Evolutionary conservation across 2,113 vertebrate genomes (phyloP).

Genomic region (Pitta sordida): DNA sequence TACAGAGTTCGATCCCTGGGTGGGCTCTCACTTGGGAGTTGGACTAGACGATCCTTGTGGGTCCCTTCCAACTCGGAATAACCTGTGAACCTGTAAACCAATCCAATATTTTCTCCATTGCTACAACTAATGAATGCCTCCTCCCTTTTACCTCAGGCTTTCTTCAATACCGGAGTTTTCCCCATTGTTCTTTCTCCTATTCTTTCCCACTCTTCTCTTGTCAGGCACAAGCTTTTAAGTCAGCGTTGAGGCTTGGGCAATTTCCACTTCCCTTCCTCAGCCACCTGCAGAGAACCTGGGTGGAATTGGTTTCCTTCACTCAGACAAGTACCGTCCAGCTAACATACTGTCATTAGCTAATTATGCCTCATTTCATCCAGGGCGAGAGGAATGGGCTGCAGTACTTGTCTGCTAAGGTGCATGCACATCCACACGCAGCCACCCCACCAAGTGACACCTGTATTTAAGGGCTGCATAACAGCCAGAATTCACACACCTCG

Average conservation of each 20-base stretch:
- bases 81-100: no score
- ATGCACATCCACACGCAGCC: neutral
- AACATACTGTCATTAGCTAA: neutral
- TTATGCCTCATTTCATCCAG: neutral
- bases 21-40: no score
- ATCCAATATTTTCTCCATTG: neutral
- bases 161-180: neutral
- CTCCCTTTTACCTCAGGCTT: neutral
- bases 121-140: neutral
- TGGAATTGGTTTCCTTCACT: neutral
- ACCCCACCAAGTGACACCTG: neutral
- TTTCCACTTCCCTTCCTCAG: constrained; percentile 22
- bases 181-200: neutral
- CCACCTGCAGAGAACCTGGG: neutral
- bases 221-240: neutral
- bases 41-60: no score
- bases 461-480: neutral
- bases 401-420: neutral
- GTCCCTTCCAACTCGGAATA: no score
- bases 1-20: no score
- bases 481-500: neutral
- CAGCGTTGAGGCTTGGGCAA: neutral
- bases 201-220: constrained; percentile 14
- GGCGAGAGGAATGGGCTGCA: neutral
- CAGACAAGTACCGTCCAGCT: neutral